A percentile compares a stretch with the other conserved stretches of the same genome.
These are phyloP conservation scores for Acrocephalus arundinaceus DNA, from an alignment of 2,113 vertebrate species.

Conservation along the genomic window DNA sequence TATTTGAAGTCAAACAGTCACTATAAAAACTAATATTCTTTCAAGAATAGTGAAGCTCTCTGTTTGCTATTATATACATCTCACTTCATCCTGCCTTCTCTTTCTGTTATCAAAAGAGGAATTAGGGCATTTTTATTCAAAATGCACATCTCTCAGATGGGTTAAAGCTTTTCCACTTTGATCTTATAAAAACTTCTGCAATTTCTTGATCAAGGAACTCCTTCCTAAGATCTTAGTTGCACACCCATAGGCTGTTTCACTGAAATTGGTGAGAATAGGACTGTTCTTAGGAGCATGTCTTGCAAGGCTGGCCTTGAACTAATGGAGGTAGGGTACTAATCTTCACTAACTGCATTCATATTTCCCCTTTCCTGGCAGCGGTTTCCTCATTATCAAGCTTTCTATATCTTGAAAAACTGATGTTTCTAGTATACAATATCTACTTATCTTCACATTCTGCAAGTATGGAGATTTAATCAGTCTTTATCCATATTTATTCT, in stretches of 20 bases:
- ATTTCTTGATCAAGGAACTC: slow-evolving; percentile 27
- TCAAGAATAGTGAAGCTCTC: not conserved
- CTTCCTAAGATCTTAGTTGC: not conserved
- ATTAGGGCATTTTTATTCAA: slow-evolving; percentile 40
- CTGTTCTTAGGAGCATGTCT: not conserved
- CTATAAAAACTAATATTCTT: not conserved
- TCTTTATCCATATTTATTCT: not conserved
- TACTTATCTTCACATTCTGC: not conserved
- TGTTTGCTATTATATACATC: not conserved
- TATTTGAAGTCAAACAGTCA: slow-evolving; percentile 2
- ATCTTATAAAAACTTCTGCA: slow-evolving; percentile 33
- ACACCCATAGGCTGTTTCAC: not conserved
- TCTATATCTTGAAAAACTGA: not conserved
- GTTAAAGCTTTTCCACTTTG: slow-evolving; percentile 47
- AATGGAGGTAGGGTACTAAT: not conserved
- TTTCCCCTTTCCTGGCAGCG: not conserved
- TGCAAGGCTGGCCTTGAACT: not conserved
- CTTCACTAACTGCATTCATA: not conserved
- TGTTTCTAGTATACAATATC: not conserved
- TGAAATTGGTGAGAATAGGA: not conserved
- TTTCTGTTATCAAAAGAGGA: slow-evolving; percentile 11
- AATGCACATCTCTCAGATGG: slow-evolving; percentile 8
- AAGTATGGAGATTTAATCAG: not conserved
- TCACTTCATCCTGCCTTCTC: not conserved
- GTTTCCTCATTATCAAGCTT: not conserved